Percentiles rank a stretch among this genome's conserved stretches.
Evolutionary conservation across 2,888 invertebrate species (phyloP).

Genomic region (Nasonia oneida): DNA sequence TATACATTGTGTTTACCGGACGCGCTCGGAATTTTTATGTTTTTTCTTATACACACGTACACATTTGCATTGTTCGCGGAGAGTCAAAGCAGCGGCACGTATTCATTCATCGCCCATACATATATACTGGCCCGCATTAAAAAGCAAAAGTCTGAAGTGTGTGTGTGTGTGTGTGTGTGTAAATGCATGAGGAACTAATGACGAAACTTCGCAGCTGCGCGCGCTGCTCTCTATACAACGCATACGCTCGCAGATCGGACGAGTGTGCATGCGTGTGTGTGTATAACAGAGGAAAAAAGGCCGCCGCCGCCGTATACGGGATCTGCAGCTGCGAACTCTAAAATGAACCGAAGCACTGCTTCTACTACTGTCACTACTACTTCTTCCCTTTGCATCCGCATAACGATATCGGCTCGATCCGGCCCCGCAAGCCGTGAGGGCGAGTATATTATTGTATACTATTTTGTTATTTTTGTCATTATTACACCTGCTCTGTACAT

Average conservation of each 20-base stretch:
- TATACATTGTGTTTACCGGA: no score
- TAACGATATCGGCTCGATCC: slow-evolving; percentile 10
- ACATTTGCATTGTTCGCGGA: no score
- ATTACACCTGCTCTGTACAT: no score
- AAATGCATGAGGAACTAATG: slow-evolving; percentile 39
- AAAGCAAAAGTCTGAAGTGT: slow-evolving; percentile 10
- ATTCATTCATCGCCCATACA: no score
- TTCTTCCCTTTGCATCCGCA: not conserved
- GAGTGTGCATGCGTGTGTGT: not conserved
- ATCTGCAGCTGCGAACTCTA: slow-evolving; percentile 20
- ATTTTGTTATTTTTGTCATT: not conserved
- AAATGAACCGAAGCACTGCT: slow-evolving; percentile 21
- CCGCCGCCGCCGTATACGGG: not conserved
- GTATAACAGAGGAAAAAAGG: not conserved
- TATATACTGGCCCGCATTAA: not conserved
- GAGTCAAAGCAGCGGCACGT: not conserved
- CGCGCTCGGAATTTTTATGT: not conserved
- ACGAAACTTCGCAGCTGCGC: slow-evolving; percentile 37
- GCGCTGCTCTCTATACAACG: not conserved
- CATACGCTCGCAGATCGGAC: not conserved
- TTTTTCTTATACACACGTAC: no score
- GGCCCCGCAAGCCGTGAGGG: slow-evolving; percentile 26
- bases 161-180: not conserved
- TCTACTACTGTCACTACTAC: slow-evolving; percentile 12
- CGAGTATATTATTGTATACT: slow-evolving; percentile 14